These are phyloP conservation scores for Lepidotrigona ventralis DNA, from an alignment of 1,140 invertebrate species.

Conservation along the genomic window DNA sequence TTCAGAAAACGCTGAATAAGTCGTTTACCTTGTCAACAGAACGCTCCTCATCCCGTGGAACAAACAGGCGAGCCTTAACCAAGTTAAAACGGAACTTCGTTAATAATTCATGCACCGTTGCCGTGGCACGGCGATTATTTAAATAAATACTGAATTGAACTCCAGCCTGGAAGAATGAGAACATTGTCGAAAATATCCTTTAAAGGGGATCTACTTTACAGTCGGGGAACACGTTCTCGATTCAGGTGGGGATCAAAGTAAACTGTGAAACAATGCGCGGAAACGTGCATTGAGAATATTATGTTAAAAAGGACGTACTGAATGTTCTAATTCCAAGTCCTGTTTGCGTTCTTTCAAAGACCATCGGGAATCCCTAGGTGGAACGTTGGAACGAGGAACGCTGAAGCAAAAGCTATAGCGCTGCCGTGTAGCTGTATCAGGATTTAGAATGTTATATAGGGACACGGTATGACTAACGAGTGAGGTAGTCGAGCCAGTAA, in stretches of 20 bases:
- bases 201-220: background rate
- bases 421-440: background rate
- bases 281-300: background rate
- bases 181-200: background rate
- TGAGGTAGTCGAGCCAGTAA: conserved; percentile 18
- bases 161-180: background rate
- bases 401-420: background rate
- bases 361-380: too few relatives aligned
- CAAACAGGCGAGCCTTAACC: background rate
- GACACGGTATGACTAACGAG: conserved; percentile 5
- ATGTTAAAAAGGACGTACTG: background rate
- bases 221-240: background rate
- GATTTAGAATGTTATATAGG: conserved; percentile 10
- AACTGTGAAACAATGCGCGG: background rate
- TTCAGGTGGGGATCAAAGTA: background rate
- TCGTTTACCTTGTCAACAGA: conserved; percentile 41
- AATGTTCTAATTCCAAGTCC: background rate
- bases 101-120: conserved; percentile 28
- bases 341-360: background rate
- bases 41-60: background rate
- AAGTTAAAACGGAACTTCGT: conserved; percentile 13
- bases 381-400: background rate
- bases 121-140: background rate
- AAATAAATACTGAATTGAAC: conserved; percentile 8
- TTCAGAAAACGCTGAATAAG: conserved; percentile 32